Conservation (phyloP, 1,140 invertebrate species). For the Stenopsyche tienmushanensis region DNA sequence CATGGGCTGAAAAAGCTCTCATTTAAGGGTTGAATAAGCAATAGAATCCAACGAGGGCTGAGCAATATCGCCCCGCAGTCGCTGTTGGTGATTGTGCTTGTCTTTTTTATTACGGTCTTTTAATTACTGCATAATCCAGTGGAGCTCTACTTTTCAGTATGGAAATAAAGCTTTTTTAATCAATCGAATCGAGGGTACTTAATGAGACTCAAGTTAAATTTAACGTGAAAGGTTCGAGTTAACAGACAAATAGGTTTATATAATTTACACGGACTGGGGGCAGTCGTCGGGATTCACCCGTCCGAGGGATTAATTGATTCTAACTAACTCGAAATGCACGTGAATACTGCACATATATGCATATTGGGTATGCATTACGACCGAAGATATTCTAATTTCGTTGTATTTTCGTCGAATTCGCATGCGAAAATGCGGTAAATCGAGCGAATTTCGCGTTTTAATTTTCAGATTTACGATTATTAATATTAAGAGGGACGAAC, state of each 20-base stretch:
- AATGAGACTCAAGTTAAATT: conserved; percentile 38
- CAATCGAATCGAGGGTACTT: conserved; percentile 14
- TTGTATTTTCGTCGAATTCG: too few species aligned
- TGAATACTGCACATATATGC: neutral
- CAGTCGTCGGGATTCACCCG: conserved; percentile 29
- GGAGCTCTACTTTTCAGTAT: neutral
- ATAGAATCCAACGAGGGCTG: too few species aligned
- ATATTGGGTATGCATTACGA: too few species aligned
- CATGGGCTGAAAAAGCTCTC: too few species aligned
- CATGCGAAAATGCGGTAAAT: too few species aligned
- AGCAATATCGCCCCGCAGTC: too few species aligned
- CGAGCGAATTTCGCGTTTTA: too few species aligned
- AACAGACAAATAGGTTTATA: conserved; percentile 37
- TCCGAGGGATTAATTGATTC: conserved; percentile 3
- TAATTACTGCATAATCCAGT: neutral
- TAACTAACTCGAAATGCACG: neutral
- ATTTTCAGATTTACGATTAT: too few species aligned
- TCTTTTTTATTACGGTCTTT: neutral
- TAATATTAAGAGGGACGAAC: too few species aligned
- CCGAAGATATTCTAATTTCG: too few species aligned
- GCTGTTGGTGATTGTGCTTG: neutral
- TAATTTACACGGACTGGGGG: conserved; percentile 9
- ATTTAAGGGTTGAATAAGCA: too few species aligned
- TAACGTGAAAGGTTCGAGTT: conserved; percentile 37
- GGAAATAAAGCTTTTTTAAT: conserved; percentile 5